Conservation (phyloP, 2,113 vertebrate genomes). For the Ellobius talpinus region DNA sequence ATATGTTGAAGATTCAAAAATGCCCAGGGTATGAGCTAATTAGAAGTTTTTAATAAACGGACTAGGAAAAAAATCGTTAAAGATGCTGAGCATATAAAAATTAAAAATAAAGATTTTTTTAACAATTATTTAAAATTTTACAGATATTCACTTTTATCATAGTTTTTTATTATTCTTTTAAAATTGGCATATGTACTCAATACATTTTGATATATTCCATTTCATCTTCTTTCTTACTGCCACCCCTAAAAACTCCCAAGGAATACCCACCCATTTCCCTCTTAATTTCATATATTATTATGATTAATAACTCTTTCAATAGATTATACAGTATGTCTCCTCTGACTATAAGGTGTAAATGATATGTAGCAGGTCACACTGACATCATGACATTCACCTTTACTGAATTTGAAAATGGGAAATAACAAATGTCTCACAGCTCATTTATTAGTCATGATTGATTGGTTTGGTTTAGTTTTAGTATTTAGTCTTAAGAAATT, state of each 20-base stretch:
- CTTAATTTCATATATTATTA: not conserved
- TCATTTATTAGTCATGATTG: not conserved
- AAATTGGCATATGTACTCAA: not conserved
- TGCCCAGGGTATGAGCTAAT: slow-evolving; percentile 18
- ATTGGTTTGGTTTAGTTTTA: not conserved
- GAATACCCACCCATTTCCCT: not conserved
- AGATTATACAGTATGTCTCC: not conserved
- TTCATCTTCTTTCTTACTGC: not conserved
- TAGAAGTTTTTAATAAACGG: slow-evolving; percentile 39
- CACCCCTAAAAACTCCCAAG: no score
- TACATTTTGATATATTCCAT: no score
- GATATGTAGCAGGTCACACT: not conserved
- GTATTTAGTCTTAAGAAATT: not conserved
- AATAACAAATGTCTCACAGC: not conserved
- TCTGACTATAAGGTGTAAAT: not conserved
- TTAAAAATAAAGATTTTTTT: not conserved
- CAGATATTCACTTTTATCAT: not conserved
- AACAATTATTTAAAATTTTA: not conserved
- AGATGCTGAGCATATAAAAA: not conserved
- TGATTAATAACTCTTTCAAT: not conserved
- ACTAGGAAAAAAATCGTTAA: not conserved
- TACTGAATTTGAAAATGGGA: not conserved
- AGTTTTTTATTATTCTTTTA: not conserved
- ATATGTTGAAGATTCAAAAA: slow-evolving; percentile 45
- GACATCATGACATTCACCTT: not conserved